Percentiles rank a stretch among this genome's conserved stretches.
These are phyloP conservation scores for Lepisosteus osseus DNA, from an alignment of 2,113 vertebrate genomes.

Conservation along the genomic window DNA sequence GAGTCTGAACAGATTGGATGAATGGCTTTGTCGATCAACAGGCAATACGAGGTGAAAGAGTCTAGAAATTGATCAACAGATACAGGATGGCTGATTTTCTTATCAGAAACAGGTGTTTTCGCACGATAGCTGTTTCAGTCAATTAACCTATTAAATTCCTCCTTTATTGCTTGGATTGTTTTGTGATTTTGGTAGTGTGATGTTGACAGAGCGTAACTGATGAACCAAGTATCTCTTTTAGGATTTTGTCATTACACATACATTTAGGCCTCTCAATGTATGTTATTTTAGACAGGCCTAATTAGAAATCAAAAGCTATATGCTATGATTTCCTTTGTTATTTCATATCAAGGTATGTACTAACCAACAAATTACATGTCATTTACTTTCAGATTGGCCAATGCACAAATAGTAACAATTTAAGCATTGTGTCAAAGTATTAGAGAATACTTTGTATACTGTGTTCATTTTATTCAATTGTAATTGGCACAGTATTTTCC, in stretches of 20 bases:
- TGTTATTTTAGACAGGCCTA: not conserved
- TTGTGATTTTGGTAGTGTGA: slow-evolving; percentile 1
- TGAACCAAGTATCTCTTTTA: slow-evolving; percentile 12
- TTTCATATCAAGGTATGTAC: too few species aligned
- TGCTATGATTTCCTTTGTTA: too few species aligned
- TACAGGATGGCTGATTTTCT: slow-evolving; percentile 33
- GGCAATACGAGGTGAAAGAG: slow-evolving; percentile 27
- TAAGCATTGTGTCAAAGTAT: not conserved
- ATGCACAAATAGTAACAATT: not conserved
- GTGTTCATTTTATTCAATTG: not conserved
- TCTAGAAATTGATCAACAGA: slow-evolving; percentile 42
- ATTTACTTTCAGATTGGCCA: not conserved
- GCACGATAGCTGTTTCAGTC: slow-evolving; percentile 60
- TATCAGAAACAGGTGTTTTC: slow-evolving; percentile 67
- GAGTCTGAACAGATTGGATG: slow-evolving; percentile 32
- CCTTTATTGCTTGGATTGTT: slow-evolving; percentile 58
- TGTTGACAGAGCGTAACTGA: slow-evolving; percentile 8
- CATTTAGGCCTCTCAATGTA: not conserved
- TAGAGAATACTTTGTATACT: not conserved
- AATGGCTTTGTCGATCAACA: slow-evolving; percentile 40
- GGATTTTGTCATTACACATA: not conserved
- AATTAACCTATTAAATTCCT: slow-evolving; percentile 68
- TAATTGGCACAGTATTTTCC: too few species aligned
- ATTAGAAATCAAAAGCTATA: not conserved
- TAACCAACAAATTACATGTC: not conserved